phyloP scores from a whole-genome alignment of 1,140 invertebrate genomes.

The Periplaneta americana region DNA sequence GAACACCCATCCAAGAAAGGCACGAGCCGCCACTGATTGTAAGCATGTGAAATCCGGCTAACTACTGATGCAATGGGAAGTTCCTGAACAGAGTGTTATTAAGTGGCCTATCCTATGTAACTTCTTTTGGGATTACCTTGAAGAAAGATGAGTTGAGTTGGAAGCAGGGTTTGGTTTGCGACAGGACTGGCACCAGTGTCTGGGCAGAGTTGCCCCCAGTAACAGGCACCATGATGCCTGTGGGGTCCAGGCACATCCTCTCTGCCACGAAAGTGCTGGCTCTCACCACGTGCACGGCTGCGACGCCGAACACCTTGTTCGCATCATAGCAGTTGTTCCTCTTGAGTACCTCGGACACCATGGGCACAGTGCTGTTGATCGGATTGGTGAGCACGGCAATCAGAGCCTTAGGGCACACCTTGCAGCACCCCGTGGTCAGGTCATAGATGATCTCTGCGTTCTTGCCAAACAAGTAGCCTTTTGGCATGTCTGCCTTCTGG shows the following conservation, averaged over 20 bases:
- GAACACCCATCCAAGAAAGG: too few species aligned
- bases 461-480: constrained; percentile 59
- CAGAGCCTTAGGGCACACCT: constrained; percentile 55
- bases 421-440: constrained; percentile 45
- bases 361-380: constrained; percentile 59
- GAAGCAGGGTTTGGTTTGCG: too few species aligned
- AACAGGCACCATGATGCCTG: constrained; percentile 81
- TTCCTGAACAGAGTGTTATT: too few species aligned
- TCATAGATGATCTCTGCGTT: constrained; percentile 66
- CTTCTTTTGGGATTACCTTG: too few species aligned
- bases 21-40: too few species aligned
- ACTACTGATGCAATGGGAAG: too few species aligned
- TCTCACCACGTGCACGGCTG: constrained; percentile 94
- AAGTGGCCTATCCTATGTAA: too few species aligned
- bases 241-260: constrained; percentile 74
- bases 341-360: constrained; percentile 61
- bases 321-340: constrained; percentile 51
- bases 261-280: constrained; percentile 91
- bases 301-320: constrained; percentile 68
- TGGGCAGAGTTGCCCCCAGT: constrained; percentile 97
- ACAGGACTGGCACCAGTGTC: constrained; percentile 95
- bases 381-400: constrained; percentile 65
- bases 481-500: constrained; percentile 51
- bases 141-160: too few species aligned
- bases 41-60: too few species aligned